phyloP scores from a whole-genome alignment of 2,797 vertebrate genomes.

The Mormyrus proboscirostris region DNA sequence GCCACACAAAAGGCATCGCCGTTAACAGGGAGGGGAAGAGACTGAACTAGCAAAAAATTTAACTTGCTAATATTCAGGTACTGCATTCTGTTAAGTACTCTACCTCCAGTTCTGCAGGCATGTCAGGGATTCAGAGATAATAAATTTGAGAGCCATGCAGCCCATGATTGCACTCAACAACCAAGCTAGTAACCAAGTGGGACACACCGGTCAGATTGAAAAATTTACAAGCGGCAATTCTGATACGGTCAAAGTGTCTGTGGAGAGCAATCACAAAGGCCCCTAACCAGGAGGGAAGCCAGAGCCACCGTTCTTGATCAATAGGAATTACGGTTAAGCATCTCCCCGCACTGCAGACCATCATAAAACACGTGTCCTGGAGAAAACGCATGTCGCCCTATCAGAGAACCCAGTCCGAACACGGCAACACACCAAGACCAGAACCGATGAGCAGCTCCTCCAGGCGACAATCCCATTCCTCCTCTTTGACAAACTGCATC shows the following conservation, averaged over 20 bases:
- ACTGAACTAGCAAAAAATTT: background rate
- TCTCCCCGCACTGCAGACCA: background rate
- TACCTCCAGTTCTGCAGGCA: background rate
- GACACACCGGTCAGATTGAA: background rate
- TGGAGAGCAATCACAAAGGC: conserved; percentile 1
- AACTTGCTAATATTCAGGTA: background rate
- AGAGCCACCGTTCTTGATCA: conserved; percentile 3
- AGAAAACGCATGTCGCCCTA: background rate
- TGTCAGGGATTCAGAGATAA: background rate
- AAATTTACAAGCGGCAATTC: conserved; percentile 2
- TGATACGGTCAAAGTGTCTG: background rate
- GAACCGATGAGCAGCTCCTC: background rate
- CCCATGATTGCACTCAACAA: background rate
- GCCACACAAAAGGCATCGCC: background rate
- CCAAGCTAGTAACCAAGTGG: background rate
- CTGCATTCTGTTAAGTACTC: background rate
- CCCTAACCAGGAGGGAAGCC: background rate
- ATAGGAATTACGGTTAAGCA: conserved; percentile 14
- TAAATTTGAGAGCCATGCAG: background rate
- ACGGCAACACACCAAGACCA: background rate
- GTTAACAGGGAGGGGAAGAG: background rate
- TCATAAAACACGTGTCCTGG: background rate
- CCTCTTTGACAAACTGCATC: background rate
- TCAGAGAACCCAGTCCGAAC: background rate
- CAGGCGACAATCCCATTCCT: background rate